A percentile compares a stretch with the other conserved stretches of the same genome.
phyloP scores from a whole-genome alignment of 1,140 invertebrate species.

The Triops longicaudatus region DNA sequence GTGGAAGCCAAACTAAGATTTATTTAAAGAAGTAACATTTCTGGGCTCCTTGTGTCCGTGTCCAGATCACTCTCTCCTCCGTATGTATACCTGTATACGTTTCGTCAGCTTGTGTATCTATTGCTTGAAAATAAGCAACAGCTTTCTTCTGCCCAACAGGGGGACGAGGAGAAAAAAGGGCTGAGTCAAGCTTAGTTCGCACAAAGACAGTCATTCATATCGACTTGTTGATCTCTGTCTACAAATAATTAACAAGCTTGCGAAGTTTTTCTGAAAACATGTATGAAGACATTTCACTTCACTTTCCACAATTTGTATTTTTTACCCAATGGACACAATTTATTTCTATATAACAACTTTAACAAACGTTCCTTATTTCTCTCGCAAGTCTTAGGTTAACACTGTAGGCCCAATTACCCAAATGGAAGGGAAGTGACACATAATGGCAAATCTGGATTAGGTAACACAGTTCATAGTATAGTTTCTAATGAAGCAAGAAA shows the following conservation, averaged over 20 bases:
- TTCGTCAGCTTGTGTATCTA: slow-evolving; percentile 12
- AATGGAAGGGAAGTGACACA: not conserved
- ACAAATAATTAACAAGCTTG: not conserved
- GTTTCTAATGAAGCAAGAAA: not conserved
- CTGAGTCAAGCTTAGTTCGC: not conserved
- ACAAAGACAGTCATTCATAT: not conserved
- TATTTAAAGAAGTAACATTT: not conserved
- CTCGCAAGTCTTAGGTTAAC: not conserved
- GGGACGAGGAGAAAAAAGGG: not conserved
- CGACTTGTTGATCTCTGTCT: not conserved
- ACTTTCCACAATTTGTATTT: no score
- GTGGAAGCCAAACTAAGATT: not conserved
- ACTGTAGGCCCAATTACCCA: not conserved
- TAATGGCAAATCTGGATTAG: not conserved
- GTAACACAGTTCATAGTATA: no score
- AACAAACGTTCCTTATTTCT: not conserved
- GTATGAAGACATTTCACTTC: not conserved
- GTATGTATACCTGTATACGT: not conserved
- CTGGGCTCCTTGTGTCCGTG: not conserved
- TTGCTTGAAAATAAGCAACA: slow-evolving; percentile 8
- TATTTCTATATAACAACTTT: not conserved
- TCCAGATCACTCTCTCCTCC: slow-evolving; percentile 1
- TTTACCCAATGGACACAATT: no score
- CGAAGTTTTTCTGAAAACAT: not conserved
- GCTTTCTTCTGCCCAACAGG: not conserved